Base-by-base conservation (phyloP, 2,797 vertebrate species). In the Neosalanx taihuensis region DNA sequence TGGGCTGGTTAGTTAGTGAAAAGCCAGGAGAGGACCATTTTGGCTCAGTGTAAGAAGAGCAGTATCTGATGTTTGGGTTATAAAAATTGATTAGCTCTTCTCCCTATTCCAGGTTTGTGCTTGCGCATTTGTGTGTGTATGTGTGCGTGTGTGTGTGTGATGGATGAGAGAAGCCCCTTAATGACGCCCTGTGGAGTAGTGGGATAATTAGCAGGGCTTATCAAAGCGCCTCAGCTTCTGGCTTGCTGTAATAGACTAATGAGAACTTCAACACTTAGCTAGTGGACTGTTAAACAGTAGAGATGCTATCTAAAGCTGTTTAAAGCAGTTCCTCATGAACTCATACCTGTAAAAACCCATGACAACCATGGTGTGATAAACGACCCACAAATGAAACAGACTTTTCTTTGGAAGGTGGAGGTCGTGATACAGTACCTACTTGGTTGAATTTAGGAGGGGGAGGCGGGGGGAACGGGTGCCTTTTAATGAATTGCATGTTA, bases 141-240 rank as follows among this genome's bases (percentile, higher is more conserved):
- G 57, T 60, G 35, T 4, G 20, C 57, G 17, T 29, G 58, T 46
- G 58, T 30, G 71, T 37, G 61, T 58, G 64, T 78, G 81, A 81
- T 76, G 58, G 76, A 83, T 81, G 77, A 76, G 71, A 41, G 29
- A 62, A 64, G 60, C 59, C 20, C 41, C 64, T 68, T 81, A 81
- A 84, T 75, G 69, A 80, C 65, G 56, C 74, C 29, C 76, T 56
- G 70, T 67, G 72, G 75, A 76, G 70, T 72, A 65, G 60, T 72
- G 67, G 69, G 75, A 66, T 85, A 81, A 86, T 88, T 85, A 83
- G 77, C 74, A 51, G 4, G 49, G 72, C 80, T 82, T 81, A 81
- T 86, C 82, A 81, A 79, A 70, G 63, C n/a, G 61, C 56, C 70
- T 75, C 77, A 73, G 67, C 67, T 30, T 61, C 67, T 56, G 63